Evolutionary conservation across 2,888 invertebrate genomes (phyloP).

Genomic region (Stegophylla sp.): DNA sequence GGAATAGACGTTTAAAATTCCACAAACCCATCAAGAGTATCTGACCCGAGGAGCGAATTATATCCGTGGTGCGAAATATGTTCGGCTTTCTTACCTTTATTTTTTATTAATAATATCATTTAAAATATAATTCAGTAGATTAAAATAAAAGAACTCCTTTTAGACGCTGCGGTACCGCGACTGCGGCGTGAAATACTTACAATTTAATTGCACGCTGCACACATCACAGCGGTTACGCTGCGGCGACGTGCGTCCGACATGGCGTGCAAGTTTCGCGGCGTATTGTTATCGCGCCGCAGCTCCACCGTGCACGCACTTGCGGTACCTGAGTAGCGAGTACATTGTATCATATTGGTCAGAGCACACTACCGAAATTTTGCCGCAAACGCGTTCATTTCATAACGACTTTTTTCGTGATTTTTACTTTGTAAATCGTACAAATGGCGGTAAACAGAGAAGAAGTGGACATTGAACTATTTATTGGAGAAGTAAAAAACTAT

Average conservation of each 20-base stretch:
- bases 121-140: too few relatives aligned
- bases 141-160: too few relatives aligned
- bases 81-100: too few relatives aligned
- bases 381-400: constrained; percentile 2
- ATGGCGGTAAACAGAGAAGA: background rate
- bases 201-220: constrained; percentile 16
- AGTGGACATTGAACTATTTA: constrained; percentile 8
- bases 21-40: too few relatives aligned
- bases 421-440: background rate
- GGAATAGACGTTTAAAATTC: too few relatives aligned
- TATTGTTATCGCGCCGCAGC: background rate
- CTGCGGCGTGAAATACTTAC: background rate
- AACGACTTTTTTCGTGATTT: background rate
- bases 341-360: constrained; percentile 23
- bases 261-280: background rate
- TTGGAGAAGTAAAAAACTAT: constrained; percentile 30
- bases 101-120: too few relatives aligned
- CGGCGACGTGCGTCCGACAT: background rate
- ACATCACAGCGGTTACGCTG: constrained; percentile 22
- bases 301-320: background rate
- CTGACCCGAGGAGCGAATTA: too few relatives aligned
- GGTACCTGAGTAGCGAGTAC: background rate
- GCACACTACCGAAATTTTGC: background rate
- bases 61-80: too few relatives aligned
- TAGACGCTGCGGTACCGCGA: background rate